Percentiles rank a stretch among this genome's conserved stretches.
Evolutionary conservation across 2,888 invertebrate species (phyloP).

Genomic region (Hyposoter didymator): DNA sequence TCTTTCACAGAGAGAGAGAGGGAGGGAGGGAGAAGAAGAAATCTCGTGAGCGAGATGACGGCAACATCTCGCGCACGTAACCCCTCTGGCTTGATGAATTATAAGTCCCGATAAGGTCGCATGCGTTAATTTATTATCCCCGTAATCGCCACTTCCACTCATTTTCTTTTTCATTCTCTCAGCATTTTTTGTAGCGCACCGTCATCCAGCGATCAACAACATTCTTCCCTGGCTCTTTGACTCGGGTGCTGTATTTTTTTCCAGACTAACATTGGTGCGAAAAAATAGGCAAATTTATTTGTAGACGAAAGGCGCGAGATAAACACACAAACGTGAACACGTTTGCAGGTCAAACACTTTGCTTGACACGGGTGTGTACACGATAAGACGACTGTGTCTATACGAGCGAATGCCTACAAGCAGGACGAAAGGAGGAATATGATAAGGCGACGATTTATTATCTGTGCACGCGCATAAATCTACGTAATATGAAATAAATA

Average conservation of each 20-base stretch:
- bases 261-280: constrained; percentile 56
- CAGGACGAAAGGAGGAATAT: constrained; percentile 13
- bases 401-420: neutral
- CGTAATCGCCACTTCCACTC: constrained; percentile 75
- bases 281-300: constrained; percentile 72
- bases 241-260: constrained; percentile 41
- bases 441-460: constrained; percentile 59
- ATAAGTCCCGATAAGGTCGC: constrained; percentile 83
- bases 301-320: constrained; percentile 35
- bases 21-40: constrained; percentile 32
- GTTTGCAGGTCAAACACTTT: constrained; percentile 49
- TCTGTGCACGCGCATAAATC: constrained; percentile 20
- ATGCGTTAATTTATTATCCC: constrained; percentile 82
- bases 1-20: constrained; percentile 47
- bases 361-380: constrained; percentile 33
- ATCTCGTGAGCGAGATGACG: constrained; percentile 60
- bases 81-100: constrained; percentile 80
- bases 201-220: constrained; percentile 49
- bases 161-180: constrained; percentile 44
- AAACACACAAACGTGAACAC: constrained; percentile 29
- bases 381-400: constrained; percentile 19
- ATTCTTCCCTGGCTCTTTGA: constrained; percentile 38
- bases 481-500: constrained; percentile 51
- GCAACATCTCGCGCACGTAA: constrained; percentile 75
- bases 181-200: constrained; percentile 19